These are phyloP conservation scores for Elegia similella DNA, from an alignment of 2,888 invertebrate species.

Conservation along the genomic window DNA sequence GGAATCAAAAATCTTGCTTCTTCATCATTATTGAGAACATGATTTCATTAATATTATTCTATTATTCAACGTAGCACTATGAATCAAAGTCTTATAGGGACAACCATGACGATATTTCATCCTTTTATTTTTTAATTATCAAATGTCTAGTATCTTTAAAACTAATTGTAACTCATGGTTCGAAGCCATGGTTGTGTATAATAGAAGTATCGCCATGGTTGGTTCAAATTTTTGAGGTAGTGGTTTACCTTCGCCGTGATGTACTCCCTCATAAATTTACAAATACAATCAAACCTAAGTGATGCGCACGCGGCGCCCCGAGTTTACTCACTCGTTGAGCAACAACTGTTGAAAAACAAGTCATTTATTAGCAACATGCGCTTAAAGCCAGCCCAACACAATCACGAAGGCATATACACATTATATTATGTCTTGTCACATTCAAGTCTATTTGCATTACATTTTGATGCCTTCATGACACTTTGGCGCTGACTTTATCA, in stretches of 20 bases:
- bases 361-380: slow-evolving; percentile 81
- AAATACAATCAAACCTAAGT: slow-evolving; percentile 81
- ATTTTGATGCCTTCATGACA: slow-evolving; percentile 59
- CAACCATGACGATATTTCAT: slow-evolving; percentile 59
- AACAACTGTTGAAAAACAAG: slow-evolving; percentile 82
- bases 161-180: slow-evolving; percentile 10
- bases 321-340: slow-evolving; percentile 80
- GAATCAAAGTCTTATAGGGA: slow-evolving; percentile 36
- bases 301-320: slow-evolving; percentile 80
- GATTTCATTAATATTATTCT: not conserved
- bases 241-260: slow-evolving; percentile 75
- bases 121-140: slow-evolving; percentile 10
- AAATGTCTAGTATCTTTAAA: slow-evolving; percentile 15
- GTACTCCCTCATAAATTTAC: slow-evolving; percentile 78
- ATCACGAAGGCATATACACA: slow-evolving; percentile 55
- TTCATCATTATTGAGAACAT: not conserved
- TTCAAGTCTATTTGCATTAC: not conserved
- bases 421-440: not conserved
- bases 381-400: slow-evolving; percentile 70
- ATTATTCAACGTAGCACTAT: slow-evolving; percentile 55
- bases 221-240: slow-evolving; percentile 72
- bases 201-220: slow-evolving; percentile 55
- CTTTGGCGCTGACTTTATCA: slow-evolving; percentile 69
- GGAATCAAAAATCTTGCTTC: not conserved
- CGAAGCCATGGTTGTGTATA: not conserved